phyloP scores from a whole-genome alignment of 2,113 vertebrate species.

The Caretta caretta region DNA sequence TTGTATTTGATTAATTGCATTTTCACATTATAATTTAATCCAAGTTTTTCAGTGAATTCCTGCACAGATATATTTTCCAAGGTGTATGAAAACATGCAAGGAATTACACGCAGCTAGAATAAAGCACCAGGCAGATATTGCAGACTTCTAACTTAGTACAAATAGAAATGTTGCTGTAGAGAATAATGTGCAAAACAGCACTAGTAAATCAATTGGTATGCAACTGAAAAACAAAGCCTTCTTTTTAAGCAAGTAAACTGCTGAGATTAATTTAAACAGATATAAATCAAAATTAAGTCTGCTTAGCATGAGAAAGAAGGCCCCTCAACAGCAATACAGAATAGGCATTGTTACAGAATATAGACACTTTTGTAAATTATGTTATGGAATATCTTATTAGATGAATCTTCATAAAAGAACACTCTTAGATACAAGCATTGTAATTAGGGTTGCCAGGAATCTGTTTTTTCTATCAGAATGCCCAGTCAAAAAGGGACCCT shows the following conservation, averaged over 20 bases:
- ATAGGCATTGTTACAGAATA: slow-evolving; percentile 32
- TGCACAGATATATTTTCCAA: background rate
- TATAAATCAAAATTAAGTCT: slow-evolving; percentile 72
- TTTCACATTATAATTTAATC: background rate
- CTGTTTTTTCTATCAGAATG: too few relatives aligned
- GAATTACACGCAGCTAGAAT: background rate
- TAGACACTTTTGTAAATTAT: background rate
- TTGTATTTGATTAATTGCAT: background rate
- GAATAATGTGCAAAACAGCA: slow-evolving; percentile 20
- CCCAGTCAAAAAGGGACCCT: too few relatives aligned
- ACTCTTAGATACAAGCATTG: background rate
- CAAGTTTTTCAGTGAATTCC: background rate
- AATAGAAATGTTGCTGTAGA: slow-evolving; percentile 41
- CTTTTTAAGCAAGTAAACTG: slow-evolving; percentile 51
- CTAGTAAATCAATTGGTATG: background rate
- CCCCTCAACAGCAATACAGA: slow-evolving; percentile 18
- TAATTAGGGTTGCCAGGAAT: too few relatives aligned
- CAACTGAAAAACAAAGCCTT: slow-evolving; percentile 30
- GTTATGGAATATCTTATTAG: background rate
- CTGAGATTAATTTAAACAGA: slow-evolving; percentile 58
- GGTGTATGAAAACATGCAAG: background rate
- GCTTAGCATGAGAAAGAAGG: slow-evolving; percentile 31
- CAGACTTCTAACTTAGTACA: background rate
- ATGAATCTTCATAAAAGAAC: background rate
- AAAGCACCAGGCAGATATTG: background rate